A percentile compares a stretch with the other conserved stretches of the same genome.
Conservation (phyloP, 2,113 vertebrate genomes). For the Psophia crepitans region DNA sequence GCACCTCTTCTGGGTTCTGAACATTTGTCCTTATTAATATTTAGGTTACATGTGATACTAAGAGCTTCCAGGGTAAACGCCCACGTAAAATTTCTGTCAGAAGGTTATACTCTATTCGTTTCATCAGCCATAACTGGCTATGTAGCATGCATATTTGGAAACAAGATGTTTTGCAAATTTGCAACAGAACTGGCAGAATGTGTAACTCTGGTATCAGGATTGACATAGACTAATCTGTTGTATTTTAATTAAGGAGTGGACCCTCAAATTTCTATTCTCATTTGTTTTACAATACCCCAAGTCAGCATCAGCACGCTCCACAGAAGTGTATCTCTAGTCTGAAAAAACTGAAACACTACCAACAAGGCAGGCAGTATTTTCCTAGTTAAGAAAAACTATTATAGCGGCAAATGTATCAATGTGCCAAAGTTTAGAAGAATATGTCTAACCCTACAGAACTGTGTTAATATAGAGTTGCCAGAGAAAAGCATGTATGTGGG, state of each 20-base stretch:
- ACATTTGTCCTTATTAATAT: constrained; percentile 4
- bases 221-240: background rate
- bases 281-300: background rate
- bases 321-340: background rate
- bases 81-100: background rate
- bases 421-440: background rate
- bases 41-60: background rate
- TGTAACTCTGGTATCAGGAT: background rate
- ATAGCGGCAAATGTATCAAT: background rate
- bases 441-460: background rate
- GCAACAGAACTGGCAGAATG: background rate
- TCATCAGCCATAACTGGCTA: background rate
- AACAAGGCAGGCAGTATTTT: background rate
- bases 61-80: background rate
- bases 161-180: background rate
- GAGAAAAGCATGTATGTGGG: background rate
- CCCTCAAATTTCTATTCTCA: background rate
- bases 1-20: background rate
- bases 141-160: background rate
- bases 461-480: background rate
- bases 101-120: background rate
- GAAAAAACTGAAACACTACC: background rate
- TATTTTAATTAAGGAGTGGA: background rate
- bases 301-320: background rate
- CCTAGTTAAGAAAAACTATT: background rate